phyloP scores from a whole-genome alignment of 2,797 vertebrate species.

The Gorsachius magnificus region DNA sequence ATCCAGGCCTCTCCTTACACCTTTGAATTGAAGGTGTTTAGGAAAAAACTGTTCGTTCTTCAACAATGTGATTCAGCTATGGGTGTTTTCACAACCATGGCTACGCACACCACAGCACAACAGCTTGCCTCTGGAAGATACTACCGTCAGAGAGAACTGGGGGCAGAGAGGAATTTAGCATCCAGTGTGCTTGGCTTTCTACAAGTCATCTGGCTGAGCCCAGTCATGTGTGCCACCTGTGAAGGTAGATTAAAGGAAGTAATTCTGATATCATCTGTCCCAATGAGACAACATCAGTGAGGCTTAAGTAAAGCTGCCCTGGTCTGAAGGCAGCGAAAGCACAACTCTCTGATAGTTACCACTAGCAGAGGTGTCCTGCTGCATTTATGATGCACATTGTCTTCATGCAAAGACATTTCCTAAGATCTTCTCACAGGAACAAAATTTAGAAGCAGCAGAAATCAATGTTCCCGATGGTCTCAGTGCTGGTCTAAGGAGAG shows the following conservation, averaged over 20 bases:
- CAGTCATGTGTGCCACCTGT: neutral
- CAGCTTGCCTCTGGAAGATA: neutral
- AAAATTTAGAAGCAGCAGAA: neutral
- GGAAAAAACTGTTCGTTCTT: neutral
- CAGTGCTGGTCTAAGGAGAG: neutral
- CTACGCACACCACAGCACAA: neutral
- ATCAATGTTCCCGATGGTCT: neutral
- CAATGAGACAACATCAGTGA: neutral
- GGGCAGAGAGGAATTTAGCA: neutral
- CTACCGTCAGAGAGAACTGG: neutral
- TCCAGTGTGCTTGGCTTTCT: neutral
- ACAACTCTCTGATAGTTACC: neutral
- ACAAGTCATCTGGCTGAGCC: neutral
- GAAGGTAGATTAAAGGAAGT: neutral
- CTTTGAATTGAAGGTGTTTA: neutral
- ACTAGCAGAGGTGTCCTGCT: neutral
- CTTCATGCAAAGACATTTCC: neutral
- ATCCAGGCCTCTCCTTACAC: neutral
- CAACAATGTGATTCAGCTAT: neutral
- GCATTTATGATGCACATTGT: rapidly evolving
- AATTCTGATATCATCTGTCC: neutral
- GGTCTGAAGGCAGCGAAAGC: neutral
- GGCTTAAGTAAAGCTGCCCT: neutral
- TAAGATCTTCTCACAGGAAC: neutral
- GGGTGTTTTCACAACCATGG: neutral